phyloP scores from a whole-genome alignment of 2,113 vertebrate species.

The Antechinus flavipes region DNA sequence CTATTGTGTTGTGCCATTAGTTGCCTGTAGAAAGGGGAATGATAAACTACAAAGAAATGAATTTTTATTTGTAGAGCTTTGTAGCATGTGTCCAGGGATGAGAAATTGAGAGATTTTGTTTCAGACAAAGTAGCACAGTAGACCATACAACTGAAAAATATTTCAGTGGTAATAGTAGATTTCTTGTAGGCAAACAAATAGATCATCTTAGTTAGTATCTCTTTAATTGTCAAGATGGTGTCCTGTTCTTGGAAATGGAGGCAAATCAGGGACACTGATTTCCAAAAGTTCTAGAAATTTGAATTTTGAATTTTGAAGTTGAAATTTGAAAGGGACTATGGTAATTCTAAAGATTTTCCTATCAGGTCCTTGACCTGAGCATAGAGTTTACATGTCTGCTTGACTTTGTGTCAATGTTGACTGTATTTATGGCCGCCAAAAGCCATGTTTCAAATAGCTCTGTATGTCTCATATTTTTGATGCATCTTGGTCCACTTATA shows the following conservation, averaged over 20 bases:
- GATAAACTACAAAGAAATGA: neutral
- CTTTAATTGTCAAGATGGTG: neutral
- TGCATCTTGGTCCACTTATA: neutral
- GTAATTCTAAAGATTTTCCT: neutral
- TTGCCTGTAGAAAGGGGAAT: neutral
- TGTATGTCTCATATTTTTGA: neutral
- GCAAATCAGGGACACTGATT: neutral
- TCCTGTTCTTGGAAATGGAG: neutral
- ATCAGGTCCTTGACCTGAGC: neutral
- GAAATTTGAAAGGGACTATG: neutral
- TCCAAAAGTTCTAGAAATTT: neutral
- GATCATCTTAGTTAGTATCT: neutral
- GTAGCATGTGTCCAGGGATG: neutral
- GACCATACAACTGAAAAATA: neutral
- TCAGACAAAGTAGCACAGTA: neutral
- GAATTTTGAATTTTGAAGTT: too few species aligned
- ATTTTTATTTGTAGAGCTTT: neutral
- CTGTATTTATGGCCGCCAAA: neutral
- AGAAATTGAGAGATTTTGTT: neutral
- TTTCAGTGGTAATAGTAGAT: neutral
- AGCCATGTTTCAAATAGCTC: neutral
- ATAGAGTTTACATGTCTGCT: neutral
- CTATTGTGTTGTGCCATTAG: neutral
- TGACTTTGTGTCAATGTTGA: neutral
- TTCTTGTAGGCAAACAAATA: neutral